These are phyloP conservation scores for Ptychodera flava DNA, from an alignment of 35 echinoderm and acorn worm genomes.

Conservation along the genomic window DNA sequence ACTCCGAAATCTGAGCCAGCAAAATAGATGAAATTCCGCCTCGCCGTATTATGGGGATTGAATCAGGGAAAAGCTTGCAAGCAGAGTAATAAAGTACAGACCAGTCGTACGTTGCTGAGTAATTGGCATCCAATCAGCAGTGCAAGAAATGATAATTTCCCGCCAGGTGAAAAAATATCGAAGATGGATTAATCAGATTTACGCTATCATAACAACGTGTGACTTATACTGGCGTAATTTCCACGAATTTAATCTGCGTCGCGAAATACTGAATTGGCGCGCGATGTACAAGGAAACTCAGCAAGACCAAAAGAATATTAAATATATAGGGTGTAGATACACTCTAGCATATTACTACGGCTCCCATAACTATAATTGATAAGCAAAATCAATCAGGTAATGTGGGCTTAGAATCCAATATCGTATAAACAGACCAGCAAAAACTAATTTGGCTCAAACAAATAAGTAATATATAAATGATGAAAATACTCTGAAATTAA, in stretches of 20 bases:
- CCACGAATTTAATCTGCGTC: neutral
- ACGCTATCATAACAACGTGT: neutral
- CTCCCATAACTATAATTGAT: neutral
- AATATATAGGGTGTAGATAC: neutral
- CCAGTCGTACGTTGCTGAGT: neutral
- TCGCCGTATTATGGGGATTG: neutral
- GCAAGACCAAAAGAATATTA: neutral
- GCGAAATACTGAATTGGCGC: neutral
- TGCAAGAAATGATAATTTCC: neutral
- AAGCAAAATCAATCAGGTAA: neutral
- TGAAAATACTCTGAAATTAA: neutral
- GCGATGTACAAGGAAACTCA: neutral
- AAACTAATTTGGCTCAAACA: slow-evolving; percentile 1
- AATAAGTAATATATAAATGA: neutral
- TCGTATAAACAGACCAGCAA: neutral
- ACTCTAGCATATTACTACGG: neutral
- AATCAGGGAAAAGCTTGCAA: neutral
- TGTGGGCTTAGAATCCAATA: neutral
- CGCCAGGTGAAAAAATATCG: neutral
- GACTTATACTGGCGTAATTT: neutral
- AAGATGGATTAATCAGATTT: neutral
- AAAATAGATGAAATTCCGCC: neutral
- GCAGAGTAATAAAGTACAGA: neutral
- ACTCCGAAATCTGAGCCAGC: neutral
- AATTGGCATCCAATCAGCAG: neutral